These are phyloP conservation scores for Megalurothrips usitatus DNA, from an alignment of 2,888 invertebrate genomes.

Conservation along the genomic window DNA sequence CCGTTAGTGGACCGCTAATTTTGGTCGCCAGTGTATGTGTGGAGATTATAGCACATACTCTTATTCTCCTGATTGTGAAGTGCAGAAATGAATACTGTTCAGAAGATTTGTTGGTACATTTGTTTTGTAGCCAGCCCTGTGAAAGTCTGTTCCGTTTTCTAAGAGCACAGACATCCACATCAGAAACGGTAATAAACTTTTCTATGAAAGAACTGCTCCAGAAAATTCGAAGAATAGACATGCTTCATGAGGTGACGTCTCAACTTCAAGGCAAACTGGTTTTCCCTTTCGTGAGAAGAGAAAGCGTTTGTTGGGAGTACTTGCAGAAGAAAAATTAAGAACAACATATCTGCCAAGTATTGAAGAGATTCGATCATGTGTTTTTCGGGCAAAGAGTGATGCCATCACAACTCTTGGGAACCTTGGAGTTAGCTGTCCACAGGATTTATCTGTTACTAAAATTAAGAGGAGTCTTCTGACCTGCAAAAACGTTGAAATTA, in stretches of 20 bases:
- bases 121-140: constrained; percentile 21
- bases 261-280: background rate
- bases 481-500: background rate
- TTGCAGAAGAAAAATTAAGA: background rate
- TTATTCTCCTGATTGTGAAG: background rate
- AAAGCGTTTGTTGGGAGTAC: background rate
- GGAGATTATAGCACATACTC: constrained; percentile 17
- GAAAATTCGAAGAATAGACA: background rate
- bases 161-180: constrained; percentile 5
- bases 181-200: constrained; percentile 1
- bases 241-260: background rate
- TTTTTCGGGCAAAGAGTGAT: background rate
- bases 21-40: no score
- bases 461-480: background rate
- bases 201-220: constrained; percentile 5
- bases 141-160: constrained; percentile 12
- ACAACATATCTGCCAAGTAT: background rate
- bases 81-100: background rate
- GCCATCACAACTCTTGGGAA: background rate
- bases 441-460: background rate
- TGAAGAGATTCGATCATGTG: background rate
- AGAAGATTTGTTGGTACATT: background rate
- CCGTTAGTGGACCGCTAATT: no score
- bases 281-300: constrained; percentile 12
- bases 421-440: background rate